Percentiles rank a stretch among this genome's conserved stretches.
Conservation (phyloP, 2,797 vertebrate genomes). For the Mormyrops boulengeri region DNA sequence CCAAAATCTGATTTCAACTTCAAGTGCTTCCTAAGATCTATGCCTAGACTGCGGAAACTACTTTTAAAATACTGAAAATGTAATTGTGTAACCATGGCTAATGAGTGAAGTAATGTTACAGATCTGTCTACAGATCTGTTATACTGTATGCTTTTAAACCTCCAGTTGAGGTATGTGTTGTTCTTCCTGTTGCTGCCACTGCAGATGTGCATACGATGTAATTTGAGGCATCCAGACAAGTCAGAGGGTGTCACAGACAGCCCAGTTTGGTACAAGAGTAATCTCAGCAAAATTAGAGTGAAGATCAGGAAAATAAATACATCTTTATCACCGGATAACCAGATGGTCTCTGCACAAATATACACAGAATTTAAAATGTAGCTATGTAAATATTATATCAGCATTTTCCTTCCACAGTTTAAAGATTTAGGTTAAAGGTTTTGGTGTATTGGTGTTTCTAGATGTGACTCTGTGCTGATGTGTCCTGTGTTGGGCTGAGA, state of each 20-base stretch:
- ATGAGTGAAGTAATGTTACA: neutral
- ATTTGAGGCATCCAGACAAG: neutral
- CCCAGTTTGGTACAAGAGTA: neutral
- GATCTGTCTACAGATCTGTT: neutral
- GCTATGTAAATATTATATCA: neutral
- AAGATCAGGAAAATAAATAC: neutral
- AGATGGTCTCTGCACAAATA: neutral
- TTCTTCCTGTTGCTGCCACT: neutral
- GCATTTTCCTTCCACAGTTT: neutral
- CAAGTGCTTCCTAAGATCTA: neutral
- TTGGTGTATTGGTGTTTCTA: neutral
- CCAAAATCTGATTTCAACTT: neutral
- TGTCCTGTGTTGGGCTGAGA: neutral
- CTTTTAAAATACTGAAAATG: neutral
- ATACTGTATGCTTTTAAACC: neutral
- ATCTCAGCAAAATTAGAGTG: neutral
- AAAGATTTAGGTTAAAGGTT: neutral
- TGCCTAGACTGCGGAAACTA: neutral
- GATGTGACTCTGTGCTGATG: neutral
- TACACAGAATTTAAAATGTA: neutral
- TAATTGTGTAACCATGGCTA: neutral
- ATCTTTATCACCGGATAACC: neutral
- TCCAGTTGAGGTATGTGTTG: neutral
- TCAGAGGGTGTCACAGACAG: neutral
- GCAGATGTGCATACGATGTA: neutral